Base-by-base conservation (phyloP, 2,888 invertebrate species). In the Rhagophthalmus giganteus region DNA sequence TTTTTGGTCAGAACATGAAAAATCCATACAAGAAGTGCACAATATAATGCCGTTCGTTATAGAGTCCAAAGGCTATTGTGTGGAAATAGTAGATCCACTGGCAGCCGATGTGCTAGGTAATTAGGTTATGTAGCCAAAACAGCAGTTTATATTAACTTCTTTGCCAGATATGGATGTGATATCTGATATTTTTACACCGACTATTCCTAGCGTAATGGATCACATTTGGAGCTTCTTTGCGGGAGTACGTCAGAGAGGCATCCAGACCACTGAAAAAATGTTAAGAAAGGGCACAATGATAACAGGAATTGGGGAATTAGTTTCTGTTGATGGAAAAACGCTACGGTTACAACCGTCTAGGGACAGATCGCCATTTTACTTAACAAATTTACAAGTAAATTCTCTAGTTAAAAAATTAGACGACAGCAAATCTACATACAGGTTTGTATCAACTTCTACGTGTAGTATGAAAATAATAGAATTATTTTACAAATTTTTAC, bases 241-340 rank as follows among this genome's bases (percentile, higher is more conserved):
- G 60, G 92, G 93, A 10, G 85, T 91, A 10, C 79, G 88, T 0
- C 88, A 89, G 66, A 82, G 89, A 54, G 94, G 94, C 0, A 76
- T 92, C 12, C 92, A 94, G 72, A 88, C 89, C 3, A 91, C 90
- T 34, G 94, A 94, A 70, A 86, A 88, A 74, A 88, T 94, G 82
- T 76, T 94, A 2, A 78, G 90, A 0, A 88, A 88, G 65, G 92
- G 90, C 9, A 86, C 89, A 35, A 81, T 86, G 57, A 81, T 94
- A 31, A 88, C 93, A 0, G 83, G 78, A 2, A 84, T 94, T 40
- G 94, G 94, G 8, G 85, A 92, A 74, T 74, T 94, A 13, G 81
- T 84, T 37, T 67, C 79, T 24, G 78, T 81, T n/a, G 81, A 84
- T 39, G 81, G 84, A 2, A 58, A 55, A 30, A 78, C 79, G 0